Base-by-base conservation (phyloP, 2,797 vertebrate genomes). In the Dermochelys coriacea region DNA sequence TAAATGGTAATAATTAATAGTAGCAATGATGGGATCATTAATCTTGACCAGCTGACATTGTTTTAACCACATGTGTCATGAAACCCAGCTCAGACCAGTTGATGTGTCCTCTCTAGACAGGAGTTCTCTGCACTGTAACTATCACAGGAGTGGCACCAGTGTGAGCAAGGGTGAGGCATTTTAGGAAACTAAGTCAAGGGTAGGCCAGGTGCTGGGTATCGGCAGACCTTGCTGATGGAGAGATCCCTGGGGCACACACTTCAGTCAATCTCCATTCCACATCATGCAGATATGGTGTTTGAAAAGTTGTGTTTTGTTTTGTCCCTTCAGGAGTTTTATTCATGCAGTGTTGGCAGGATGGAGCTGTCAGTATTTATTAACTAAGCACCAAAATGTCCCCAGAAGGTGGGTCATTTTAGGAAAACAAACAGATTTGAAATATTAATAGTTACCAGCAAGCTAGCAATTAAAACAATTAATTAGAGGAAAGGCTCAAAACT, bases 401-500 rank as follows among this genome's bases (percentile, higher is more conserved):
- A 12, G 41, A 86, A 88, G 52, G 12, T 51, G 23, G 49, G 19
- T 64, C 27, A 10, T 52, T n/a, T n/a, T 57, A n/a, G n/a, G n/a
- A 89, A 14, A 91, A 82, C 45, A 88, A 94, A 59, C 21, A 1
- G 37, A 41, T 88, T 34, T 91, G 27, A 87, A 86, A 84, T 57
- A 64, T 37, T 84, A 82, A 75, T 84, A 91, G 74, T 34, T 87
- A 37, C 34, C 64, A 37, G 37, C 47, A 68, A 19, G 31, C 45
- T 86, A 90, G 83, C 18, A 91, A 86, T 54, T 89, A 84, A 37
- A 86, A n/a, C n/a, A 82, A 37, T 86, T 89, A 82, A 54, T 91
- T 54, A 84, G 23, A 89, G 21, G 16, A 81, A 31, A 92, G 51
- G n/a, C 82, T 41, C 37, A 79, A 75, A 93, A 75, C 49, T 54